Base-by-base conservation (phyloP, 1,140 invertebrate species). In the Drosophila baimaii region DNA sequence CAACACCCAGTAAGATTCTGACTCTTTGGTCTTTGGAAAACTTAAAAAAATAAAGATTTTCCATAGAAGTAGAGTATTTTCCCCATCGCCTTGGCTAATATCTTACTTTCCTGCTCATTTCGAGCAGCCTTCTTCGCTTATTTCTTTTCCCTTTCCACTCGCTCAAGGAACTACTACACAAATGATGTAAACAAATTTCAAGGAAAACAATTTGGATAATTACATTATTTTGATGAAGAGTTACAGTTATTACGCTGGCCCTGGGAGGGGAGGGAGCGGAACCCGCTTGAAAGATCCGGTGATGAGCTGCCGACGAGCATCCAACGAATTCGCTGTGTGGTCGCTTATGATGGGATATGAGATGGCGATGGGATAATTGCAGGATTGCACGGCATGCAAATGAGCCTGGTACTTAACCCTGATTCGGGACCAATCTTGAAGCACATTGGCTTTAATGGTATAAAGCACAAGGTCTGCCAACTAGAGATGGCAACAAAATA, bases 161-260 rank as follows among this genome's bases (percentile, higher is more conserved):
- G 69, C 74, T 41, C 47, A 71, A 68, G 58, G 21, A 51, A 55
- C 44, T 65, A 35, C 79, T 65, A 35, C 79, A 59, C 41, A 64
- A 88, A 89, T 83, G 84, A 88, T 88, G 84, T 89, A 88, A 88
- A 80, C 84, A 88, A 83, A 88, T 88, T 88, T 89, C 84, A 89
- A 89, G 79, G 84, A 89, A 89, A 89, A 89, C 84, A 88, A 88
- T 88, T 89, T 88, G 77, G 80, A 89, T 88, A 88, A 88, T 88
- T 90, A 84, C 85, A 88, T 88, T 89, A 88, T 88, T 88, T 88
- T 83, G 84, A 83, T 74, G 83, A 77, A 79, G 83, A 83, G 84
- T 78, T 80, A 80, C 83, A 89, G 83, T 89, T 88, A 72, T 72
- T 72, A 71, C 79, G 29, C 25, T 57, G 46, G 55, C 41, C 44